Evolutionary conservation across 2,797 vertebrate genomes (phyloP).

Genomic region (Chaunax sp.): DNA sequence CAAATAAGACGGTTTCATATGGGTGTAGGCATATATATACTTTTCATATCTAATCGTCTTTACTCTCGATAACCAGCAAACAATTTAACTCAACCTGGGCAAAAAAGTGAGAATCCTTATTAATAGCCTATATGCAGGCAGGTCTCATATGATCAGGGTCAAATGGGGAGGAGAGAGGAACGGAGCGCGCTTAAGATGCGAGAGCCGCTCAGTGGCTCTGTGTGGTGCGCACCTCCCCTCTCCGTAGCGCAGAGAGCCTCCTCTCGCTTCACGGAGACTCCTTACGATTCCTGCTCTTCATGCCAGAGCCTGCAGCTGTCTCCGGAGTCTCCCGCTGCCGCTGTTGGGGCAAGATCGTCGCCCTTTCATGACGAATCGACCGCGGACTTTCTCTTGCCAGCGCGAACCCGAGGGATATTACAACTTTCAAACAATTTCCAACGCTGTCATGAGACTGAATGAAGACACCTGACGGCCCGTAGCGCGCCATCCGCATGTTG

Average conservation of each 20-base stretch:
- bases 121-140: background rate
- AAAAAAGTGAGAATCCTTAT: no score
- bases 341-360: slow-evolving; percentile 48
- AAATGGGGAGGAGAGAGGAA: slow-evolving; percentile 40
- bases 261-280: slow-evolving; percentile 51
- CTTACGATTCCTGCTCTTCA: slow-evolving; percentile 59
- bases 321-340: slow-evolving; percentile 46
- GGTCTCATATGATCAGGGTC: slow-evolving; percentile 16
- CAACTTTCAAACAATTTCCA: slow-evolving; percentile 62
- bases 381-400: slow-evolving; percentile 10
- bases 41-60: no score
- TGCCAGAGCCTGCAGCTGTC: slow-evolving; percentile 81
- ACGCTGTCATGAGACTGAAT: slow-evolving; percentile 3
- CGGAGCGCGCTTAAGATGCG: slow-evolving; percentile 47
- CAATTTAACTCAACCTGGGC: no score
- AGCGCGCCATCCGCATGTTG: slow-evolving; percentile 28
- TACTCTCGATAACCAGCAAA: no score
- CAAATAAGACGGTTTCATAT: no score
- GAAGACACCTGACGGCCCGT: slow-evolving; percentile 58
- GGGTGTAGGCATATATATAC: no score
- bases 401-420: slow-evolving; percentile 18
- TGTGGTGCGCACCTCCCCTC: slow-evolving; percentile 67
- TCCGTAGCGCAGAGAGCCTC: slow-evolving; percentile 37
- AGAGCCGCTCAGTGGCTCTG: slow-evolving; percentile 38
- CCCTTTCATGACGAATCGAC: slow-evolving; percentile 28